Conservation (phyloP, 2,797 vertebrate genomes). For the Percopsis omiscomaycus region DNA sequence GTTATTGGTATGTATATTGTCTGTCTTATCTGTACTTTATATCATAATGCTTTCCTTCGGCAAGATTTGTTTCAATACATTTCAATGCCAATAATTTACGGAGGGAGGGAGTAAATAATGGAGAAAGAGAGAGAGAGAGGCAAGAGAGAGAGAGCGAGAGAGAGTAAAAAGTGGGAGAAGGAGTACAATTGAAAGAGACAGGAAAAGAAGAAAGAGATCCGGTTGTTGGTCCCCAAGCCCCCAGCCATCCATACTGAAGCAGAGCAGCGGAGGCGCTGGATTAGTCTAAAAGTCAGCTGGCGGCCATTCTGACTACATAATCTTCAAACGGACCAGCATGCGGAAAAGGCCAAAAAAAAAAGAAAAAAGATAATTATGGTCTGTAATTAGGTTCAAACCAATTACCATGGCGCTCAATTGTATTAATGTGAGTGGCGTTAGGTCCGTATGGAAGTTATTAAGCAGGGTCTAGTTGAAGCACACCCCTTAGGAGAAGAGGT, state of each 20-base stretch:
- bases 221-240: background rate
- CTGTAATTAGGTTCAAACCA: slow-evolving; percentile 64
- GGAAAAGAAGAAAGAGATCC: background rate
- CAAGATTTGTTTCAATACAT: no score
- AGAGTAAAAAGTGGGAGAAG: slow-evolving; percentile 2
- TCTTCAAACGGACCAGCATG: slow-evolving; percentile 33
- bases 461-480: slow-evolving; percentile 15
- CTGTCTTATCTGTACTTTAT: no score
- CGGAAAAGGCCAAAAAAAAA: background rate
- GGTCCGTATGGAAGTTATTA: slow-evolving; percentile 34
- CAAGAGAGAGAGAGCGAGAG: background rate
- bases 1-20: no score
- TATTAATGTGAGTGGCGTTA: slow-evolving; percentile 36
- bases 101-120: background rate
- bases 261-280: background rate
- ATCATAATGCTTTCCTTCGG: no score
- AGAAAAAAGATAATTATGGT: slow-evolving; percentile 47
- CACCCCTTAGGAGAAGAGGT: slow-evolving; percentile 1
- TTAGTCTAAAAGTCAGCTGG: slow-evolving; percentile 5
- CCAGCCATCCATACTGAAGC: background rate
- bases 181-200: background rate
- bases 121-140: background rate
- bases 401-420: slow-evolving; percentile 53
- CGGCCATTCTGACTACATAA: slow-evolving; percentile 13
- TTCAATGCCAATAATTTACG: background rate